phyloP scores from a whole-genome alignment of 2,797 vertebrate genomes.

The Poecilia picta region DNA sequence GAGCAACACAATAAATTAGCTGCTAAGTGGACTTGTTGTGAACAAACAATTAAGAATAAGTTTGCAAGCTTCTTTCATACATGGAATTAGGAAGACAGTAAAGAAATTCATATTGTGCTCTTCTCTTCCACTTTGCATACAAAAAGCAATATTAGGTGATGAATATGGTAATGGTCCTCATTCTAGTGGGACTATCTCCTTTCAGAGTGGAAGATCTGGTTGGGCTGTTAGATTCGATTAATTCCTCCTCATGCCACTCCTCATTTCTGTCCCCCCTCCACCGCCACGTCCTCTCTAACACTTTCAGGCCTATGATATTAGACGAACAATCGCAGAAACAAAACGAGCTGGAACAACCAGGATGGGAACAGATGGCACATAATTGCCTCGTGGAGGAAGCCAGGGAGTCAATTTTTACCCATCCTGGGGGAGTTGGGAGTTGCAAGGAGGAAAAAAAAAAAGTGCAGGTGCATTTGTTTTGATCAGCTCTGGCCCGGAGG shows the following conservation, averaged over 20 bases:
- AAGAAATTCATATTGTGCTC: constrained; percentile 67
- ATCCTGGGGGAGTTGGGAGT: constrained; percentile 85
- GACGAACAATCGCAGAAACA: constrained; percentile 88
- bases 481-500: constrained; percentile 84
- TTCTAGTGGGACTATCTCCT: constrained; percentile 78
- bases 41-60: constrained; percentile 65
- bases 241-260: constrained; percentile 84
- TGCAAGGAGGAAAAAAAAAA: constrained; percentile 72
- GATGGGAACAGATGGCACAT: constrained; percentile 87
- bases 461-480: constrained; percentile 89
- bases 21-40: constrained; percentile 64
- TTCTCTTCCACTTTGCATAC: constrained; percentile 73
- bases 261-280: constrained; percentile 72
- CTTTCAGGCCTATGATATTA: constrained; percentile 85
- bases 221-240: constrained; percentile 83
- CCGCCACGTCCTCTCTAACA: constrained; percentile 65
- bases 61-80: constrained; percentile 35
- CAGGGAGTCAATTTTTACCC: constrained; percentile 89
- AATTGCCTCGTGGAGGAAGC: constrained; percentile 87
- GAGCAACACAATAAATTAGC: constrained; percentile 21
- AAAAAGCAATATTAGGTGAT: constrained; percentile 75
- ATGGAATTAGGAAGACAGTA: constrained; percentile 65
- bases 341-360: constrained; percentile 87
- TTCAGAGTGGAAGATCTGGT: constrained; percentile 78
- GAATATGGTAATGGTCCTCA: constrained; percentile 81